Percentiles rank a stretch among this genome's conserved stretches.
phyloP scores from a whole-genome alignment of 2,797 vertebrate genomes.

The Kryptolebias ocellatus region DNA sequence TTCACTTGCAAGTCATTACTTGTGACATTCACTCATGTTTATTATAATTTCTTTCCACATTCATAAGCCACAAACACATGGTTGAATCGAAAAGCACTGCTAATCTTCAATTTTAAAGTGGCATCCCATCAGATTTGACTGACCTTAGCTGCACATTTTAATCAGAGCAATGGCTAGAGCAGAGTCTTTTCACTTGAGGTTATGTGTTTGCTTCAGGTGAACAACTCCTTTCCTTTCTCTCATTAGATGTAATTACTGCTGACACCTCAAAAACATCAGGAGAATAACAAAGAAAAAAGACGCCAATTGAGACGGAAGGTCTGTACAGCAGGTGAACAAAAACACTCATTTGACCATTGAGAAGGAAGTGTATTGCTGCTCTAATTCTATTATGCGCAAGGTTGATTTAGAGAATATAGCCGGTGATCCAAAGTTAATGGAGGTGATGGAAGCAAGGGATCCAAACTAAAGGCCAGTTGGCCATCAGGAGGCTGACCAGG shows the following conservation, averaged over 20 bases:
- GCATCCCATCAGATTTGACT: conserved; percentile 27
- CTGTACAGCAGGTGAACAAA: conserved; percentile 8
- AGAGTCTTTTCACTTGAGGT: conserved; percentile 57
- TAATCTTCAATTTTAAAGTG: conserved; percentile 40
- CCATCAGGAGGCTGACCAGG: conserved; percentile 29
- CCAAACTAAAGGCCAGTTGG: conserved; percentile 50
- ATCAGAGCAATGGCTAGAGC: conserved; percentile 38
- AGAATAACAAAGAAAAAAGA: conserved; percentile 36
- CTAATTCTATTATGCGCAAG: conserved; percentile 74
- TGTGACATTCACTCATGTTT: conserved; percentile 29
- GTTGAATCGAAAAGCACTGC: conserved; percentile 12
- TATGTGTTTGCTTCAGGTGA: conserved; percentile 62
- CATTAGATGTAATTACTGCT: conserved; percentile 69
- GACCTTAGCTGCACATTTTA: conserved; percentile 46
- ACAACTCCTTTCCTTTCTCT: conserved; percentile 57
- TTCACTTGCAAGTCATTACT: conserved; percentile 32
- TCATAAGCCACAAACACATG: conserved; percentile 23
- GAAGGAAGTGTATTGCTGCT: conserved; percentile 34
- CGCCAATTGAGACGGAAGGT: conserved; percentile 42
- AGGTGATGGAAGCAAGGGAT: conserved; percentile 71
- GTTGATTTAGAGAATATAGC: conserved; percentile 71
- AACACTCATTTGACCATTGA: conserved; percentile 45
- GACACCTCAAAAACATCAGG: conserved; percentile 63
- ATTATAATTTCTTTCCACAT: conserved; percentile 21
- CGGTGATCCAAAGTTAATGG: conserved; percentile 85